Evolutionary conservation across 2,888 invertebrate genomes (phyloP).

Genomic region (Plutella xylostella): DNA sequence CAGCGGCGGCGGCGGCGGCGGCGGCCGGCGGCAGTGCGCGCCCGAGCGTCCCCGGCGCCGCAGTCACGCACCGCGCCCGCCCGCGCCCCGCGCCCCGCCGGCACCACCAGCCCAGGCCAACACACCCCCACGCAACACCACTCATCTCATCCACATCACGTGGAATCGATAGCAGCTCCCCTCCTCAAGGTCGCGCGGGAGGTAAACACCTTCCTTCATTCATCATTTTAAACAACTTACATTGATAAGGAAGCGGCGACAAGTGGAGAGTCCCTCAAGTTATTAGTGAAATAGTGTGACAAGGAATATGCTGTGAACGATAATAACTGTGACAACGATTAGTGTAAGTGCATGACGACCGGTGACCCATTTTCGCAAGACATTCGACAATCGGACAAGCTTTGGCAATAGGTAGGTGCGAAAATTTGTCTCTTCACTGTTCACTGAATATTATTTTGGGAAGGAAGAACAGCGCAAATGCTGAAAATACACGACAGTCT

Average conservation of each 20-base stretch:
- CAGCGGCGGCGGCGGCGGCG: conserved; percentile 22
- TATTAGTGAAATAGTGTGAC: not conserved
- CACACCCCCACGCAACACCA: not conserved
- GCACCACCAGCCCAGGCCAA: conserved; percentile 7
- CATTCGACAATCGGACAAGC: conserved; percentile 37
- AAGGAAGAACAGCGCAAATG: no score
- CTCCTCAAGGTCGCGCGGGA: conserved; percentile 46
- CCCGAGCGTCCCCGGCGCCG: conserved; percentile 33
- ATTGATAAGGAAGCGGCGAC: not conserved
- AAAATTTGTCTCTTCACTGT: conserved; percentile 32
- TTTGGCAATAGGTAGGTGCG: conserved; percentile 43
- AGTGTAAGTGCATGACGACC: conserved; percentile 44
- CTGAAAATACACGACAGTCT: no score
- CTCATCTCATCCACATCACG: conserved; percentile 18
- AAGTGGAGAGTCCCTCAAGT: not conserved
- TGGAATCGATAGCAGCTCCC: conserved; percentile 36
- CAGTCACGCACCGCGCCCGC: not conserved
- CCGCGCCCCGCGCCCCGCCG: conserved; percentile 6
- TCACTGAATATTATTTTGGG: not conserved
- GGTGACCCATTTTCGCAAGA: conserved; percentile 60
- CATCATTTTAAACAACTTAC: conserved; percentile 22
- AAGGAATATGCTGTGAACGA: not conserved
- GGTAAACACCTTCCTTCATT: conserved; percentile 41
- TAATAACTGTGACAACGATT: conserved; percentile 37
- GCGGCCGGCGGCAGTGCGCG: conserved; percentile 30